phyloP scores from a whole-genome alignment of 2,113 vertebrate species.

The Chrysemys picta region DNA sequence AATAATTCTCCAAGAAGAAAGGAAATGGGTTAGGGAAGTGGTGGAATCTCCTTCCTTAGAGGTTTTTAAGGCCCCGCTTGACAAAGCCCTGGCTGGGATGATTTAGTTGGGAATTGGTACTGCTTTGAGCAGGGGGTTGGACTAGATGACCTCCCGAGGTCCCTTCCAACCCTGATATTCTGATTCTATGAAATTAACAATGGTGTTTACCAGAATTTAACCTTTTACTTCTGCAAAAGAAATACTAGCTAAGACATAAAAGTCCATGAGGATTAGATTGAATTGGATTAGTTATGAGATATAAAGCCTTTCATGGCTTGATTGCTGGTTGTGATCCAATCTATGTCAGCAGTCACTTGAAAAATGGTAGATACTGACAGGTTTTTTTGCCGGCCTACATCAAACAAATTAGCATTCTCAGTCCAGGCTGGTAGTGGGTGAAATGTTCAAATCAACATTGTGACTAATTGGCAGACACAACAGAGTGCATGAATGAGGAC shows the following conservation, averaged over 20 bases:
- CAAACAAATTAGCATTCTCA: neutral
- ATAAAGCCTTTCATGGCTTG: neutral
- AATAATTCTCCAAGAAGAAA: neutral
- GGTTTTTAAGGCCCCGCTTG: no score
- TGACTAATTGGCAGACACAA: neutral
- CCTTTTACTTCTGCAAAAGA: neutral
- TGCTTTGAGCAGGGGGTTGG: no score
- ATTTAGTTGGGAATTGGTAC: no score
- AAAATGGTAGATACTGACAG: neutral
- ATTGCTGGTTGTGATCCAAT: neutral
- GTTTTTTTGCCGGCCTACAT: neutral
- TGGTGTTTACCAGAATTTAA: neutral
- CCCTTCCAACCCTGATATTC: no score
- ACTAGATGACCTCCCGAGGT: no score
- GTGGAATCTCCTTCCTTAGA: no score
- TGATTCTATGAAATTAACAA: neutral
- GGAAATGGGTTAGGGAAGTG: neutral
- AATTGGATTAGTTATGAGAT: neutral
- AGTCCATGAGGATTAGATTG: neutral
- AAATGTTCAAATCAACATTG: neutral
- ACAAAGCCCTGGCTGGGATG: no score
- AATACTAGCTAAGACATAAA: neutral
- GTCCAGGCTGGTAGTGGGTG: neutral
- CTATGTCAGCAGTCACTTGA: neutral
- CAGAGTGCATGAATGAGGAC: accelerated